Evolutionary conservation across 64 coral and sea anemone genomes (phyloP).

Genomic region (Montipora capricornis): DNA sequence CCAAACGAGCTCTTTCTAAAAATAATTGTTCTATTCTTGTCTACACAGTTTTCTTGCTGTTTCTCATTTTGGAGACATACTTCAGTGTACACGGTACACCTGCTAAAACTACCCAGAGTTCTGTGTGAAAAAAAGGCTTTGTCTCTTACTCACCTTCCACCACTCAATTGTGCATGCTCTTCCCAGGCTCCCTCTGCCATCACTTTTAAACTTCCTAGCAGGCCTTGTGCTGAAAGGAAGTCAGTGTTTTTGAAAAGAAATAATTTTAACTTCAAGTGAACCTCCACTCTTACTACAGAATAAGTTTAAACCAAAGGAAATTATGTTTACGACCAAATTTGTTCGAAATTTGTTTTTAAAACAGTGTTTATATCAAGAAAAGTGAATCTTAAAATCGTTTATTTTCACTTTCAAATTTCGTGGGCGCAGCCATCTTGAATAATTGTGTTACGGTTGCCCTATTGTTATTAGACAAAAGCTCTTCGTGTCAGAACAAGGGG

Average conservation of each 20-base stretch:
- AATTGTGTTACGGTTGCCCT: too few species aligned
- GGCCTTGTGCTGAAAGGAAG: slow-evolving; percentile 58
- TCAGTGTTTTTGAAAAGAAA: neutral
- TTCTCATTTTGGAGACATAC: neutral
- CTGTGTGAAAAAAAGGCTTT: neutral
- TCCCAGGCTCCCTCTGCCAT: slow-evolving; percentile 62
- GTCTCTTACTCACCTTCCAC: slow-evolving; percentile 50
- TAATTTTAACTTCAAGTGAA: neutral
- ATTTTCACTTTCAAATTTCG: too few species aligned
- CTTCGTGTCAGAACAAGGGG: too few species aligned
- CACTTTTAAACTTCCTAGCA: neutral
- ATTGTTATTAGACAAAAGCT: too few species aligned
- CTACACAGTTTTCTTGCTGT: neutral
- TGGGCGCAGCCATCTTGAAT: too few species aligned
- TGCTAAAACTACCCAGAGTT: neutral
- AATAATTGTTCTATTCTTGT: neutral
- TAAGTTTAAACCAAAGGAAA: too few species aligned
- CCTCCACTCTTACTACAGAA: too few species aligned
- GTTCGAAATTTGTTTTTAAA: too few species aligned
- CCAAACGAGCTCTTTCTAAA: neutral
- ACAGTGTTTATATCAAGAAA: too few species aligned
- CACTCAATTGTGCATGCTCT: slow-evolving; percentile 38
- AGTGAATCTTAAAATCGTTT: too few species aligned
- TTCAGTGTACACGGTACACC: too few species aligned
- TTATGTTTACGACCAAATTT: too few species aligned